Evolutionary conservation across 2,888 invertebrate genomes (phyloP).

Genomic region (Lasius fuliginosus): DNA sequence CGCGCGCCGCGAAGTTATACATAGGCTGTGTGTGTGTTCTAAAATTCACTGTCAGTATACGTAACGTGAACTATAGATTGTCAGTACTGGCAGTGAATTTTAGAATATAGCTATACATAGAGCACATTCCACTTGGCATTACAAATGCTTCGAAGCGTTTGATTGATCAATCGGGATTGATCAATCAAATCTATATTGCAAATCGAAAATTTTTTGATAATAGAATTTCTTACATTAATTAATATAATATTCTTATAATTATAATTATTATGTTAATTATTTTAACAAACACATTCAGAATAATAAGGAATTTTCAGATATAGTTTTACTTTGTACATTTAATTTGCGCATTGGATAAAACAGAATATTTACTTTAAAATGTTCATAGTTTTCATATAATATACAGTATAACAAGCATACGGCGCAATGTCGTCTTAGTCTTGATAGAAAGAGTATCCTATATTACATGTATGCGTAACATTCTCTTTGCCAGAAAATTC

Average conservation of each 20-base stretch:
- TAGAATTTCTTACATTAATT: not conserved
- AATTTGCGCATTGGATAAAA: not conserved
- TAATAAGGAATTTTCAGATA: conserved; percentile 5
- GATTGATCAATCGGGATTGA: no score
- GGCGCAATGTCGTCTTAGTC: conserved; percentile 33
- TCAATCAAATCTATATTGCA: no score
- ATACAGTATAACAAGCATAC: conserved; percentile 4
- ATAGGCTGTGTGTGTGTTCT: no score
- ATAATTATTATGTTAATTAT: not conserved
- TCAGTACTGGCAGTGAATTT: no score
- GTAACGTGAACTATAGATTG: no score
- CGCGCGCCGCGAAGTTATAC: not conserved
- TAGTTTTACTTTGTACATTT: not conserved
- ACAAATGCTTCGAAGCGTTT: no score
- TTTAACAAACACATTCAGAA: not conserved
- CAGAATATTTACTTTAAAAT: not conserved
- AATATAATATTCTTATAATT: conserved; percentile 7
- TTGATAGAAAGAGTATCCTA: conserved; percentile 46
- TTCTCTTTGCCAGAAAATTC: conserved; percentile 55
- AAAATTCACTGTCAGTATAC: no score
- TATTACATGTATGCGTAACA: conserved; percentile 33
- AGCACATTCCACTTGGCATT: no score
- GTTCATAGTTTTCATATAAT: conserved; percentile 29
- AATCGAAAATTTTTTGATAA: not conserved
- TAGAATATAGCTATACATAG: no score